These are phyloP conservation scores for Caenorhabditis elegans DNA, from an alignment of 1,140 invertebrate genomes.

Conservation along the genomic window WBcel235 BX284603.4:2358501-2359000, in stretches of 20 bases:
- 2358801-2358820: neutral
- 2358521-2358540: too few species aligned
- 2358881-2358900: neutral
- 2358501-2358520: too few species aligned
- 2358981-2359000: neutral
- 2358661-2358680: neutral
- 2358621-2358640: neutral
- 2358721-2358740: neutral
- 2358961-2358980: neutral
- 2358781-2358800: neutral
- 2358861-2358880: neutral
- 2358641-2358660: neutral
- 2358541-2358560: too few species aligned
- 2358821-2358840: neutral
- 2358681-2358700: neutral
- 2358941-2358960: too few species aligned
- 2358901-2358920: too few species aligned
- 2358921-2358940: too few species aligned
- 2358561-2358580: neutral
- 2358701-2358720: neutral
- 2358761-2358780: neutral
- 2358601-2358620: neutral
- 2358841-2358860: neutral
- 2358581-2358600: conserved; percentile 25
- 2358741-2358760: conserved; percentile 18